These are phyloP conservation scores for Calameuta pallipes DNA, from an alignment of 2,888 invertebrate species.

Conservation along the genomic window DNA sequence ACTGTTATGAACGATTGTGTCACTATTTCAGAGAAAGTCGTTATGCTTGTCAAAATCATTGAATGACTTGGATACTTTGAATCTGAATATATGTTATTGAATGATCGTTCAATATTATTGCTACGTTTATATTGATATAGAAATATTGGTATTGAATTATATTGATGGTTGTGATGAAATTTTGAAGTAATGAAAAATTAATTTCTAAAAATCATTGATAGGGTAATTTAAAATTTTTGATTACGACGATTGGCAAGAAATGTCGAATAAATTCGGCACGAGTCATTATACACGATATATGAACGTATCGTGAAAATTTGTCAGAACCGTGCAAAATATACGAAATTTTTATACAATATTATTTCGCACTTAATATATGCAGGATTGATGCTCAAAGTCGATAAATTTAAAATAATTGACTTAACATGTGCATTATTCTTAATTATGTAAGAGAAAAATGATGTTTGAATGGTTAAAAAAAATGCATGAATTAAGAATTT, in stretches of 20 bases:
- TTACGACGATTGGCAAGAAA: neutral
- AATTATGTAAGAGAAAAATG: neutral
- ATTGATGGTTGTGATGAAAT: neutral
- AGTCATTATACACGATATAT: neutral
- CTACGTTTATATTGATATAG: neutral
- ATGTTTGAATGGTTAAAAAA: neutral
- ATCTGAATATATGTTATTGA: neutral
- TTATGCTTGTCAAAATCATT: no score
- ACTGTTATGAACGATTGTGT: neutral
- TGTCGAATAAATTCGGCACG: no score
- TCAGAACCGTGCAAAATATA: neutral
- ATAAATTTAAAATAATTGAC: neutral
- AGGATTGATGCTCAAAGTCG: neutral
- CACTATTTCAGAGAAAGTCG: neutral
- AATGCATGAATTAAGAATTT: neutral
- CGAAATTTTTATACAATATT: neutral
- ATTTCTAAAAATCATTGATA: neutral
- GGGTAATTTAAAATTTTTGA: neutral
- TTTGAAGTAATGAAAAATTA: neutral
- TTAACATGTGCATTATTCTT: neutral
- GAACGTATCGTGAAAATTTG: no score
- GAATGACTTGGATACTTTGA: neutral
- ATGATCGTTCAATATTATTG: neutral
- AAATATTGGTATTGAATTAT: neutral
- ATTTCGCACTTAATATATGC: neutral